phyloP scores from a whole-genome alignment of 2,888 invertebrate genomes.

The Rhimphoctona megacephalus region DNA sequence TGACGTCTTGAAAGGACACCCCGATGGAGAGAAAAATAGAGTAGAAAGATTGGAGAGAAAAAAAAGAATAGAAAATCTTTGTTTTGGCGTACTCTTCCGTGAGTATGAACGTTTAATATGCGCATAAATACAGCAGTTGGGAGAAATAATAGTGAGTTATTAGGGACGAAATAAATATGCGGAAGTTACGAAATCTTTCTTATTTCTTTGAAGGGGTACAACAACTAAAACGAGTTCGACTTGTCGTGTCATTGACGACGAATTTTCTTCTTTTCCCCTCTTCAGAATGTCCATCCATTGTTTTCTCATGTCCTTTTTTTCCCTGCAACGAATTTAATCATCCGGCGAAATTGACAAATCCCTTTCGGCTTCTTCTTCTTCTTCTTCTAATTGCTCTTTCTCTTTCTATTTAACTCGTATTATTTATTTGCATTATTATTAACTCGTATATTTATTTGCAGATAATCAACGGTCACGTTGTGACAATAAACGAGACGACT shows the following conservation, averaged over 20 bases:
- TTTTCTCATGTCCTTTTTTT: too few species aligned
- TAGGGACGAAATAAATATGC: background rate
- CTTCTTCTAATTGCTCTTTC: background rate
- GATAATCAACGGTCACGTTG: slow-evolving; percentile 86
- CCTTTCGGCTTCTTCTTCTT: background rate
- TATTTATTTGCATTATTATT: background rate
- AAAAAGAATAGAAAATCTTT: background rate
- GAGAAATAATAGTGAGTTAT: background rate
- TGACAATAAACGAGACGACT: slow-evolving; percentile 86
- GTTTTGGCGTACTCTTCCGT: background rate
- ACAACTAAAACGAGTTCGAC: background rate
- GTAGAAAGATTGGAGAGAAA: background rate
- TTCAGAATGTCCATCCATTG: background rate
- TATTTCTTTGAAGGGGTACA: too few species aligned
- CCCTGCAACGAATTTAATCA: background rate
- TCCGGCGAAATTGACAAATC: background rate
- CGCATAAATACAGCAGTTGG: background rate
- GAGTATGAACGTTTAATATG: background rate
- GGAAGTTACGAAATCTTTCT: background rate
- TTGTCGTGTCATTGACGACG: background rate
- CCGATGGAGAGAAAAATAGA: background rate
- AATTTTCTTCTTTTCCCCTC: too few species aligned
- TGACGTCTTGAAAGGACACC: background rate
- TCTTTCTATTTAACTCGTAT: background rate
- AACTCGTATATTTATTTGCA: slow-evolving; percentile 70